phyloP scores from a whole-genome alignment of 2,113 vertebrate genomes.

The Prolemur simus region DNA sequence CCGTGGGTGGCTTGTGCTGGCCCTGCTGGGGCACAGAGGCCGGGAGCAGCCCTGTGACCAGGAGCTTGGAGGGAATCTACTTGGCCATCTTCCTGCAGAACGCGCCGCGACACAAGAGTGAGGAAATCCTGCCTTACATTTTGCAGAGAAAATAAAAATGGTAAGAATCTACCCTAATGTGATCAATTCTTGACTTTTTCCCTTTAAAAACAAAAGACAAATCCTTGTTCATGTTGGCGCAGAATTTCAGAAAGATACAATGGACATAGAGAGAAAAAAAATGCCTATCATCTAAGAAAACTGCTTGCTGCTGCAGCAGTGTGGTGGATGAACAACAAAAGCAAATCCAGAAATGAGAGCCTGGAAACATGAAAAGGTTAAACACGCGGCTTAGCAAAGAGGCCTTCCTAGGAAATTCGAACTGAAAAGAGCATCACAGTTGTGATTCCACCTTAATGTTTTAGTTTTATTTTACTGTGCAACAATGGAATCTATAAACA shows the following conservation, averaged over 20 bases:
- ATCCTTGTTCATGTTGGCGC: constrained; percentile 60
- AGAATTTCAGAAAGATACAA: constrained; percentile 82
- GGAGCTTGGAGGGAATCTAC: constrained; percentile 76
- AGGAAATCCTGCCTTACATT: constrained; percentile 81
- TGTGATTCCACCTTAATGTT: neutral
- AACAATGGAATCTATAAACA: constrained; percentile 70
- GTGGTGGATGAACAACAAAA: constrained; percentile 68
- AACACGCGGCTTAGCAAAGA: constrained; percentile 13
- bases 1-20: constrained; percentile 43
- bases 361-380: constrained; percentile 53
- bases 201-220: constrained; percentile 78
- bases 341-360: constrained; percentile 61
- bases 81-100: constrained; percentile 81
- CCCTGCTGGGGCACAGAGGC: constrained; percentile 66
- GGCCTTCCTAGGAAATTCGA: constrained; percentile 60
- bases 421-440: neutral
- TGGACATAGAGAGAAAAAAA: constrained; percentile 67
- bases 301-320: constrained; percentile 75
- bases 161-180: constrained; percentile 75
- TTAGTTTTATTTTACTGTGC: constrained; percentile 45
- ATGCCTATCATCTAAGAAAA: constrained; percentile 79
- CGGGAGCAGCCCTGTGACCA: constrained; percentile 67
- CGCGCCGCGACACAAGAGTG: constrained; percentile 68
- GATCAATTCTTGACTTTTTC: constrained; percentile 67
- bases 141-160: constrained; percentile 79